phyloP scores from a whole-genome alignment of 53 echinoderm and acorn worm species.

The Echinarachnius parma region DNA sequence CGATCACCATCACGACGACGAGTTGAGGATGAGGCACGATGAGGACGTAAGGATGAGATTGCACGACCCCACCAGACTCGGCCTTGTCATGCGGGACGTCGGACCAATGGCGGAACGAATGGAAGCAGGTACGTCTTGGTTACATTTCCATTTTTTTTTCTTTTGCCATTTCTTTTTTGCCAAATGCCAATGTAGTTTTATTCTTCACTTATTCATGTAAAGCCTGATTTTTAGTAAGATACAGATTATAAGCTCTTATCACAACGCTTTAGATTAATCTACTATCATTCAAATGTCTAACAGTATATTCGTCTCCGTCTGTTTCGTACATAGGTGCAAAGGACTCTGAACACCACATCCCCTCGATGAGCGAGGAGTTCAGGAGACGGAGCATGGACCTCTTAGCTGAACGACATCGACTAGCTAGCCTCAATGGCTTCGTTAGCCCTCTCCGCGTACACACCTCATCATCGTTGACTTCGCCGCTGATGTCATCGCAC shows the following conservation, averaged over 20 bases:
- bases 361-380: constrained; percentile 12
- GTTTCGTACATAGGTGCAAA: constrained; percentile 39
- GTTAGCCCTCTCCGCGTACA: constrained; percentile 31
- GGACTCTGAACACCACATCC: neutral
- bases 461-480: too few relatives aligned
- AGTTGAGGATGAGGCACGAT: constrained; percentile 12
- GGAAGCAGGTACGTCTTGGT: constrained; percentile 20
- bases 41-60: constrained; percentile 9
- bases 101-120: constrained; percentile 29
- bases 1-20: constrained; percentile 30
- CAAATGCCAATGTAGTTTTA: too few relatives aligned
- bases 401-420: constrained; percentile 19
- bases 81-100: constrained; percentile 23
- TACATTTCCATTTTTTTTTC: too few relatives aligned
- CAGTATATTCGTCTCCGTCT: too few relatives aligned
- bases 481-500: too few relatives aligned
- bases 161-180: too few relatives aligned
- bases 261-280: too few relatives aligned
- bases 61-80: constrained; percentile 24
- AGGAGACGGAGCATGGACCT: constrained; percentile 18
- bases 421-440: constrained; percentile 12
- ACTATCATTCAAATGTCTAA: too few relatives aligned
- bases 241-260: too few relatives aligned
- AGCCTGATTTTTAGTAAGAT: too few relatives aligned
- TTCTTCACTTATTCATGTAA: too few relatives aligned